These are phyloP conservation scores for Eucidaris tribuloides DNA, from an alignment of 35 echinoderm and acorn worm genomes.

Conservation along the genomic window DNA sequence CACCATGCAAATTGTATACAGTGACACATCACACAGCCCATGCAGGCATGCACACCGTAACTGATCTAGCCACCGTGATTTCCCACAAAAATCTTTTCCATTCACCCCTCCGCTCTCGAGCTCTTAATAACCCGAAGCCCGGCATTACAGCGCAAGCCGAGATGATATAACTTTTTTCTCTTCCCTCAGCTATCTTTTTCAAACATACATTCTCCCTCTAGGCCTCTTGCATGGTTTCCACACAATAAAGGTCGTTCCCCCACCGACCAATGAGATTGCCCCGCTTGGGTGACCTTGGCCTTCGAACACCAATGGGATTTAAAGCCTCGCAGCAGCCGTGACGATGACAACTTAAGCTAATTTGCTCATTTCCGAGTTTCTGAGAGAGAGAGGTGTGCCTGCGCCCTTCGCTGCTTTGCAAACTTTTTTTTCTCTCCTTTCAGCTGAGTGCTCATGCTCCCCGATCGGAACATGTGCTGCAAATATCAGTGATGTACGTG, in stretches of 20 bases:
- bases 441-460: too few relatives aligned
- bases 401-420: neutral
- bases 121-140: too few relatives aligned
- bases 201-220: too few relatives aligned
- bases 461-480: neutral
- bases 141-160: too few relatives aligned
- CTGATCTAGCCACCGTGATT: too few relatives aligned
- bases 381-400: neutral
- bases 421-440: neutral
- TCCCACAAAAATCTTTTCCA: too few relatives aligned
- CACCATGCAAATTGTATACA: too few relatives aligned
- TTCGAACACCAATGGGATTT: constrained; percentile 3
- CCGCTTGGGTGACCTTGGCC: neutral
- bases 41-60: too few relatives aligned
- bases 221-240: neutral
- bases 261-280: neutral
- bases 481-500: neutral
- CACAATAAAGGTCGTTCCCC: neutral
- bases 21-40: too few relatives aligned
- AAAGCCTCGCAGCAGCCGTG: neutral
- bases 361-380: constrained; percentile 20
- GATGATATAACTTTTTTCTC: too few relatives aligned
- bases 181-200: too few relatives aligned
- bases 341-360: constrained; percentile 3
- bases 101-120: too few relatives aligned